Conservation (phyloP, 2,888 invertebrate genomes). For the Heteromurus nitidus region DNA sequence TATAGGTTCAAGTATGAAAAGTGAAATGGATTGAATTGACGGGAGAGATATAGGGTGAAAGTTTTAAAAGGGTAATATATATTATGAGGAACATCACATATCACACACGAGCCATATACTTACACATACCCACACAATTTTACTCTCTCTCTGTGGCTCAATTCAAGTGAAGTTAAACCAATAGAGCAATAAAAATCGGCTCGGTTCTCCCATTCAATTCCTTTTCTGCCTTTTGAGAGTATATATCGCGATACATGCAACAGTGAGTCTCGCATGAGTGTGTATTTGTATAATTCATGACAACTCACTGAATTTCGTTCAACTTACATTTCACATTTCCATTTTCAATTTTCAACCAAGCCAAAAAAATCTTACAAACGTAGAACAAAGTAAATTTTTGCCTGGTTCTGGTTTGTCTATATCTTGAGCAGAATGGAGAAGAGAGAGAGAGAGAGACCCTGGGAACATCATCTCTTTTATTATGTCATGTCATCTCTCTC, state of each 20-base stretch:
- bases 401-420: not conserved
- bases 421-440: not conserved
- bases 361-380: no score
- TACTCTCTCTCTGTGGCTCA: conserved; percentile 18
- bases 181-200: conserved; percentile 68
- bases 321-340: no score
- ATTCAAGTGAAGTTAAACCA: conserved; percentile 57
- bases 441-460: conserved; percentile 20
- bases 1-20: conserved; percentile 9
- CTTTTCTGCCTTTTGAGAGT: conserved; percentile 12
- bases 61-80: conserved; percentile 46
- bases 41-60: conserved; percentile 45
- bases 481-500: conserved; percentile 16
- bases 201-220: conserved; percentile 64
- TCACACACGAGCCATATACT: conserved; percentile 8
- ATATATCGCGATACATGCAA: not conserved
- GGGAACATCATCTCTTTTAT: conserved; percentile 35
- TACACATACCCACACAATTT: not conserved
- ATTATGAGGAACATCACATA: conserved; percentile 46
- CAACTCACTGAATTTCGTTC: no score
- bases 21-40: conserved; percentile 60
- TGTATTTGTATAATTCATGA: conserved; percentile 10
- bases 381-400: conserved; percentile 17
- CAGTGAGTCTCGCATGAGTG: conserved; percentile 7
- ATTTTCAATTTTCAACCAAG: no score